Evolutionary conservation across 2,113 vertebrate species (phyloP).

Genomic region (Rissa tridactyla): DNA sequence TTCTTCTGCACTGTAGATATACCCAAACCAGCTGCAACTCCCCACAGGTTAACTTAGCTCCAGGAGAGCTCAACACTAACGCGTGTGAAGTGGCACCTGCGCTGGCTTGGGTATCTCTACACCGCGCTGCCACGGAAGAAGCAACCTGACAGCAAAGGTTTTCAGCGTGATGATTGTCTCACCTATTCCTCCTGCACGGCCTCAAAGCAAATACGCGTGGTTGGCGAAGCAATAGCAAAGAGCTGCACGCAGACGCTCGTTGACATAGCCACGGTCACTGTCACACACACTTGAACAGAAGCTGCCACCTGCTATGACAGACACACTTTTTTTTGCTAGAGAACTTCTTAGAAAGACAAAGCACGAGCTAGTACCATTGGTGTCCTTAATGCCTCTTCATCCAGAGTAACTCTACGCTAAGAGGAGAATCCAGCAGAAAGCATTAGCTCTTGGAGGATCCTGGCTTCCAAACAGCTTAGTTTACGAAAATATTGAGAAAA

Average conservation of each 20-base stretch:
- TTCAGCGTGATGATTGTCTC: not conserved
- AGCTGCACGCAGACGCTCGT: not conserved
- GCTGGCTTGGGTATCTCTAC: not conserved
- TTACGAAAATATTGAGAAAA: not conserved
- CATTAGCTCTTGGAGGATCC: not conserved
- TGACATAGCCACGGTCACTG: not conserved
- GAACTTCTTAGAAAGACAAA: not conserved
- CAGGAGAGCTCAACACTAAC: not conserved
- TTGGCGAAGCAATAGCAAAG: not conserved
- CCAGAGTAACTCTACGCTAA: not conserved
- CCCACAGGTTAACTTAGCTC: not conserved
- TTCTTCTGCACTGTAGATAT: not conserved
- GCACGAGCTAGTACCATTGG: not conserved
- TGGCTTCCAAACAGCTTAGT: not conserved
- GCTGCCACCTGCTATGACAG: not conserved
- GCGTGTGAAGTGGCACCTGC: accelerated
- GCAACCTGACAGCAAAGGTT: not conserved
- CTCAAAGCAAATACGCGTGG: not conserved
- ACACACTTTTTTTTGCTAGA: not conserved
- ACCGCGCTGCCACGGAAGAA: not conserved
- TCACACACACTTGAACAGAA: not conserved
- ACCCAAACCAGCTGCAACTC: not conserved
- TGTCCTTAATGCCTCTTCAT: not conserved
- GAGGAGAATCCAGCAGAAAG: not conserved
- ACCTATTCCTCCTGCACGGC: not conserved